These are phyloP conservation scores for Rhingia rostrata DNA, from an alignment of 2,888 invertebrate species.

Conservation along the genomic window DNA sequence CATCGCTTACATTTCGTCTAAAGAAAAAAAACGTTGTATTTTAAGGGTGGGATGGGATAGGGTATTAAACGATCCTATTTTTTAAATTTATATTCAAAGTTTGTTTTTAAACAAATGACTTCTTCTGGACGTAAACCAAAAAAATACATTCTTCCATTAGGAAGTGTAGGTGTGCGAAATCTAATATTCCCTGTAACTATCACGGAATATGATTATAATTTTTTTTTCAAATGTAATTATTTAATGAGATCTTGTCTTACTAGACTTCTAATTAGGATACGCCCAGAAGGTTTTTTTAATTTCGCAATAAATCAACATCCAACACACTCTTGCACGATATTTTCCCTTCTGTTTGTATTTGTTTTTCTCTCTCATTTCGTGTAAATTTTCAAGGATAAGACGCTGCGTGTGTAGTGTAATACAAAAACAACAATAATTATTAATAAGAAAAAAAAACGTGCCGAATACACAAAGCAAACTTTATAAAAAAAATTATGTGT, in stretches of 20 bases:
- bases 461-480: constrained; percentile 31
- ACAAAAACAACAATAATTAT: constrained; percentile 26
- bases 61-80: too few relatives aligned
- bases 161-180: background rate
- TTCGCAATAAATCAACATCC: constrained; percentile 1
- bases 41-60: too few relatives aligned
- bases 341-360: background rate
- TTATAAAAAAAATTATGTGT: constrained; percentile 34
- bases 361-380: constrained; percentile 5
- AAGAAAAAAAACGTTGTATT: too few relatives aligned
- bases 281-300: background rate
- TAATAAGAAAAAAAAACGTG: constrained; percentile 32
- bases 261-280: constrained; percentile 6
- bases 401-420: constrained; percentile 1
- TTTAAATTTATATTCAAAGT: too few relatives aligned
- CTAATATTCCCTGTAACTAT: background rate
- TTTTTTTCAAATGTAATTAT: background rate
- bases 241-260: background rate
- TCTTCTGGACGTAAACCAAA: too few relatives aligned
- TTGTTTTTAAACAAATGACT: too few relatives aligned
- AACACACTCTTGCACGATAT: constrained; percentile 3
- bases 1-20: too few relatives aligned
- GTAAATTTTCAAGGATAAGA: constrained; percentile 35
- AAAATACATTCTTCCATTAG: too few relatives aligned
- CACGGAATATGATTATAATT: background rate